A percentile compares a stretch with the other conserved stretches of the same genome.
These are phyloP conservation scores for Onychorhynchus coronatus DNA, from an alignment of 2,113 vertebrate genomes.

Conservation along the genomic window DNA sequence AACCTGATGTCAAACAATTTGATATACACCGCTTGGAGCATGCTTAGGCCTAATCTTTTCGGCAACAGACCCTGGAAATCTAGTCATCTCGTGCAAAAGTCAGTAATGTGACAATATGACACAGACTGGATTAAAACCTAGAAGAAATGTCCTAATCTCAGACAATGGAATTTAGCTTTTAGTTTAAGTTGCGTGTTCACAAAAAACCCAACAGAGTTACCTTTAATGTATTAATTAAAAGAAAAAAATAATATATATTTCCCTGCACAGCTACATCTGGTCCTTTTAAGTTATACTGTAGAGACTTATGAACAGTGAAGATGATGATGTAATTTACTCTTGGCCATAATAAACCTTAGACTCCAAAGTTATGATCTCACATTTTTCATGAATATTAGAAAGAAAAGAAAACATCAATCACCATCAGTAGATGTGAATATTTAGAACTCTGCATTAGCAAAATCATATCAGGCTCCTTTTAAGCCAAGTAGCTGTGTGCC, in stretches of 20 bases:
- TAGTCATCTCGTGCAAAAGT: not conserved
- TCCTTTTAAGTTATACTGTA: not conserved
- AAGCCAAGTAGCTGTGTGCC: not conserved
- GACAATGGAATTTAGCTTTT: not conserved
- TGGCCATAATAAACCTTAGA: not conserved
- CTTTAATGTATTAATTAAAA: not conserved
- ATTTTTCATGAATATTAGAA: not conserved
- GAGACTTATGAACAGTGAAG: not conserved
- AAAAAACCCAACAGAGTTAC: not conserved
- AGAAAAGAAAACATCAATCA: conserved; percentile 1
- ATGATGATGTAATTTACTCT: conserved; percentile 30
- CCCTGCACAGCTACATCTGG: not conserved
- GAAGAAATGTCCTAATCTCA: not conserved
- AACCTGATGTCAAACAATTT: not conserved
- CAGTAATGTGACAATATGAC: not conserved
- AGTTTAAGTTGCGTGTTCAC: not conserved
- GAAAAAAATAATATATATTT: not conserved
- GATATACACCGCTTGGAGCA: not conserved
- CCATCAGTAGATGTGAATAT: not conserved
- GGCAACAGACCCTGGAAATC: not conserved
- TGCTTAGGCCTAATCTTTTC: not conserved
- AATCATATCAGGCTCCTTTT: not conserved
- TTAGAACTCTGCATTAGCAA: not conserved
- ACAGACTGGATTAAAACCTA: not conserved
- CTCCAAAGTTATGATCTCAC: not conserved